Conservation (phyloP, 2,113 vertebrate genomes). For the Bucco capensis region DNA sequence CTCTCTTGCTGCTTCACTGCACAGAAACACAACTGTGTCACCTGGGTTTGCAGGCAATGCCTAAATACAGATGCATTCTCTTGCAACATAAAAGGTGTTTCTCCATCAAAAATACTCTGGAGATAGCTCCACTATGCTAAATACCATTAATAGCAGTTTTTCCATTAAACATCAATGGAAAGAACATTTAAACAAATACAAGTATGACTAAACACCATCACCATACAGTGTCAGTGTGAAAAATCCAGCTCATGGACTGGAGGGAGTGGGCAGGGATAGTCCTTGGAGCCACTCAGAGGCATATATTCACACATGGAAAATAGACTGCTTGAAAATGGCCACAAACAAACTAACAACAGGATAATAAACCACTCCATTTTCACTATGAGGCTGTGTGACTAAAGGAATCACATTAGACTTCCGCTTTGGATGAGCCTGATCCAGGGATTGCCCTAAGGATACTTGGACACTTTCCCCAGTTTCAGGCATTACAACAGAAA, state of each 20-base stretch:
- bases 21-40: background rate
- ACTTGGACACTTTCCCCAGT: no score
- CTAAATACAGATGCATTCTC: background rate
- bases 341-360: background rate
- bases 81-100: background rate
- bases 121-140: background rate
- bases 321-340: background rate
- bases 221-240: fast-evolving
- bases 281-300: background rate
- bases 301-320: background rate
- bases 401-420: background rate
- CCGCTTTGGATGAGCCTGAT: background rate
- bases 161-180: background rate
- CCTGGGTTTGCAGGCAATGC: background rate
- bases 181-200: background rate
- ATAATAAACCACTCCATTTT: background rate
- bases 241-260: background rate
- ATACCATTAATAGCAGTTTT: background rate
- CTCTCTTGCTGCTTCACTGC: background rate
- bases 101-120: background rate
- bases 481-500: background rate
- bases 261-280: background rate
- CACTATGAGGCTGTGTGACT: background rate
- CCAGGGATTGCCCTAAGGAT: background rate
- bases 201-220: background rate